phyloP scores from a whole-genome alignment of 1,140 invertebrate species.

The Drosophila grimshawi region DNA sequence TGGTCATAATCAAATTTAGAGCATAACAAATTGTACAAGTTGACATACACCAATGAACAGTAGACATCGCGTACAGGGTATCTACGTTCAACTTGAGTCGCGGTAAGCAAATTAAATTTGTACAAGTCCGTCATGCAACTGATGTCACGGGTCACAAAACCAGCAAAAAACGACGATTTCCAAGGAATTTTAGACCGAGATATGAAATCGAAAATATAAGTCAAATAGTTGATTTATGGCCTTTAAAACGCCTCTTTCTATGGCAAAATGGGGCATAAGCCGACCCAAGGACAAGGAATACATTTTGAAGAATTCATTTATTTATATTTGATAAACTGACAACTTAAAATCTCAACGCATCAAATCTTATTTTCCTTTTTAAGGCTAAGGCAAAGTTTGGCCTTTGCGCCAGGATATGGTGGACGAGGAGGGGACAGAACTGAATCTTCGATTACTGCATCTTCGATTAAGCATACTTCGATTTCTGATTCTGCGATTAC shows the following conservation, averaged over 20 bases:
- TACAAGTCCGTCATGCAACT: slow-evolving; percentile 57
- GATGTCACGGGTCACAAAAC: slow-evolving; percentile 50
- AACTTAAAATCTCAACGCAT: no score
- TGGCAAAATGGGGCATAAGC: not conserved
- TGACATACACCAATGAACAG: not conserved
- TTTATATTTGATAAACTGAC: no score
- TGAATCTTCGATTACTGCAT: no score
- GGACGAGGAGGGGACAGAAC: no score
- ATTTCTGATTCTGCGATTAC: no score
- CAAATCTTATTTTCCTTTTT: no score
- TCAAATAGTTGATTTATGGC: slow-evolving; percentile 16
- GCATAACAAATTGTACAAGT: not conserved
- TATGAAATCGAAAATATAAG: slow-evolving; percentile 14
- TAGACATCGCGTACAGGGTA: slow-evolving; percentile 4
- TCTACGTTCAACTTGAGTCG: slow-evolving; percentile 8
- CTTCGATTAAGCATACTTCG: no score
- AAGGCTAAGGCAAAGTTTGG: no score
- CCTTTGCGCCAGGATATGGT: no score
- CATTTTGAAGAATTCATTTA: no score
- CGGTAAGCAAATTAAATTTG: slow-evolving; percentile 53
- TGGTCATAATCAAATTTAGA: not conserved
- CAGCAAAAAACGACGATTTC: slow-evolving; percentile 9
- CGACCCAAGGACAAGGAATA: no score
- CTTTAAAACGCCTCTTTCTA: not conserved
- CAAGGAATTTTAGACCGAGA: slow-evolving; percentile 10